Conservation (phyloP, 2,113 vertebrate species). For the Percopsis transmontana region DNA sequence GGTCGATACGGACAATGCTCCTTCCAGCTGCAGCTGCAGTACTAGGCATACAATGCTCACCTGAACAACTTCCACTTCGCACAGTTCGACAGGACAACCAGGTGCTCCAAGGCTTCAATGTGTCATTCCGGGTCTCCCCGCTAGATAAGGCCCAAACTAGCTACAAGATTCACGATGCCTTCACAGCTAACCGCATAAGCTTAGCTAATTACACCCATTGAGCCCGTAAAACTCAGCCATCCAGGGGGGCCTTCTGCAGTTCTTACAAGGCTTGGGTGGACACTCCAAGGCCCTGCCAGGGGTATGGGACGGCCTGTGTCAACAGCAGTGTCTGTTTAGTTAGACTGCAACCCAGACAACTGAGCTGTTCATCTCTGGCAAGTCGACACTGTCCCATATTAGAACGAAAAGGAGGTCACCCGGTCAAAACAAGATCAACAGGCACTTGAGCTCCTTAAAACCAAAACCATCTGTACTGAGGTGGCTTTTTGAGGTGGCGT, state of each 20-base stretch:
- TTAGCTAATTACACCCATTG: conserved; percentile 1
- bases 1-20: conserved; percentile 16
- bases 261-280: conserved; percentile 24
- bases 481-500: conserved; percentile 1
- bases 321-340: conserved; percentile 15
- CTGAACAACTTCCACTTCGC: no score
- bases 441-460: conserved; percentile 15
- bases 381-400: conserved; percentile 8
- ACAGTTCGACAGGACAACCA: no score
- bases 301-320: background rate
- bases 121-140: no score
- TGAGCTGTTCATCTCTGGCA: conserved; percentile 23
- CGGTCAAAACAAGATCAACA: conserved; percentile 19
- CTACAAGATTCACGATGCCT: no score
- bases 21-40: background rate
- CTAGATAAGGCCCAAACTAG: no score
- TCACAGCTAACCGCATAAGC: no score
- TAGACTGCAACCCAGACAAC: background rate
- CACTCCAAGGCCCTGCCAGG: conserved; percentile 18
- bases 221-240: conserved; percentile 2
- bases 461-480: background rate
- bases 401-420: conserved; percentile 17
- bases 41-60: no score
- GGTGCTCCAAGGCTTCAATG: no score
- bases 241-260: conserved; percentile 7